Conservation (phyloP, 1,140 invertebrate genomes). For the Gryllus bimaculatus region DNA sequence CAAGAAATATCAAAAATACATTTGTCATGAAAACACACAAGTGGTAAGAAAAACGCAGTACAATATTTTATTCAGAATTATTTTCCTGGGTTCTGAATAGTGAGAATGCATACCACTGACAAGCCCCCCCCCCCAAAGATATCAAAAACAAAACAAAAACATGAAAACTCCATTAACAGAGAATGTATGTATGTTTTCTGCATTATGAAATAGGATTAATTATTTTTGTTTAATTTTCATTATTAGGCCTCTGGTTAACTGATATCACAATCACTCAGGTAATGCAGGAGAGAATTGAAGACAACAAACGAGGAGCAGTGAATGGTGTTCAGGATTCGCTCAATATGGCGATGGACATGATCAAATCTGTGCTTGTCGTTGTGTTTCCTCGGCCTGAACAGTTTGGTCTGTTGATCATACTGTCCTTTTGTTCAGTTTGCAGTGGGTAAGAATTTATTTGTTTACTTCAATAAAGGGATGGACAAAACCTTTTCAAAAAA, state of each 20-base stretch:
- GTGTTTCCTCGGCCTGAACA: constrained; percentile 6
- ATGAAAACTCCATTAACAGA: background rate
- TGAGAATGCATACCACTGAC: too few relatives aligned
- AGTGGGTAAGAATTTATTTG: background rate
- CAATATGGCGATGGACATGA: constrained; percentile 41
- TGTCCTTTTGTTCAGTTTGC: constrained; percentile 7
- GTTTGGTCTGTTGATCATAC: constrained; percentile 12
- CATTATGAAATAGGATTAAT: background rate
- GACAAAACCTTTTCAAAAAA: too few relatives aligned
- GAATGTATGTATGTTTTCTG: background rate
- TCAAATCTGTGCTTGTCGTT: constrained; percentile 41
- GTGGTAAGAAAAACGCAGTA: too few relatives aligned
- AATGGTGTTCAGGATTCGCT: constrained; percentile 47
- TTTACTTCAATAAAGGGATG: too few relatives aligned
- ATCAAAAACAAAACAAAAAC: background rate
- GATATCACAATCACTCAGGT: constrained; percentile 49
- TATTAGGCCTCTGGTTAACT: constrained; percentile 43
- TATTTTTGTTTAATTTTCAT: background rate
- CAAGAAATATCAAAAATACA: too few relatives aligned
- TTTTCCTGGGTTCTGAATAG: too few relatives aligned
- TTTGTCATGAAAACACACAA: too few relatives aligned
- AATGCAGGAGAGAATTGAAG: constrained; percentile 44
- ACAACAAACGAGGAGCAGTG: constrained; percentile 41
- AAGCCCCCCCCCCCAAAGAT: background rate
- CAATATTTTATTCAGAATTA: too few relatives aligned